Evolutionary conservation across 2,797 vertebrate genomes (phyloP), one percentile per base, ranked within the genome.

Genomic region (Alauda arvensis): DNA sequence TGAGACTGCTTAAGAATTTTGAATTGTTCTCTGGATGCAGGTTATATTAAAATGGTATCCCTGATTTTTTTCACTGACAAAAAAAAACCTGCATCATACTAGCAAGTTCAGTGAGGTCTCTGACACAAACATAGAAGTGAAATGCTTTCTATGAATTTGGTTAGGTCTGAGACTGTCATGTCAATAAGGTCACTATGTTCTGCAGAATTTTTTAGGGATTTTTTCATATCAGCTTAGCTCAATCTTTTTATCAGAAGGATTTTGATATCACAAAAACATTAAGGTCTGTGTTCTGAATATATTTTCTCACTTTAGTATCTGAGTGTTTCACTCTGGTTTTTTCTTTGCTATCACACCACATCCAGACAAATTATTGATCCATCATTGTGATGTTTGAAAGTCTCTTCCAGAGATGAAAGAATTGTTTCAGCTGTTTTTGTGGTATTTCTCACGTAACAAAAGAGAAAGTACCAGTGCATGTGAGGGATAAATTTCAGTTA

Each of bases 291-390:
- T 79, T 93, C 34, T 53, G 63, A 94, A 87, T 85, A 17, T 61
- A 33, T 83, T 86, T 83, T 82, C n/a, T 88, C 33, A 8, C 39
- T 25, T 59, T 68, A 63, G 45, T 37, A 28, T 92, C 67, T 91
- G 45, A 52, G 74, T 68, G 62, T 59, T 86, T 79, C 8, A 13
- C 45, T 82, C 13, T 60, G 26, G 14, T 39, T 74, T 74, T 80
- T 62, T 26, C 19, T 48, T 6, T 28, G 55, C 37, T 51, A 28
- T 67, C 69, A 69, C 21, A 82, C 68, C 11, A 1, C 70, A 60
- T 87, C 39, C 81, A 95, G 89, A 87, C 69, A 85, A 80, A 80
- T 83, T 88, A 93, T 92, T 83, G 79, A 95, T 95, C 82, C 71
- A 60, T 67, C 23, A 9, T 18, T 42, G 71, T 74, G 65, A 34